Evolutionary conservation across 2,113 vertebrate species (phyloP).

Genomic region (Xenus cinereus): DNA sequence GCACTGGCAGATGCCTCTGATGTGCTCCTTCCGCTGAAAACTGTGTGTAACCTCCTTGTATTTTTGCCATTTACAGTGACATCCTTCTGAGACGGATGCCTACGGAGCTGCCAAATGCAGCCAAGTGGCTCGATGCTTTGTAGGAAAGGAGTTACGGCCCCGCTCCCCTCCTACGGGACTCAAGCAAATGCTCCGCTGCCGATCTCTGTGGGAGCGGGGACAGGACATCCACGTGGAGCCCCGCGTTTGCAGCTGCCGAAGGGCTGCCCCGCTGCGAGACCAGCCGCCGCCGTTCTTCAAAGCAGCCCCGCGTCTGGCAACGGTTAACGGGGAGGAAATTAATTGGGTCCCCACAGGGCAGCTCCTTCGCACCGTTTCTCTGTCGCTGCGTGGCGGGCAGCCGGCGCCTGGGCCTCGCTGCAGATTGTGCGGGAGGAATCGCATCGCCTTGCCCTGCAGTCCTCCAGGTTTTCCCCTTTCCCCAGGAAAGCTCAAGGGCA

Average conservation of each 20-base stretch:
- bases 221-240: fast-evolving
- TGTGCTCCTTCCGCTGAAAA: not conserved
- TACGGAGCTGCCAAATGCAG: not conserved
- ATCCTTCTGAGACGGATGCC: not conserved
- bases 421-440: not conserved
- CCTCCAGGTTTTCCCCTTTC: not conserved
- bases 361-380: not conserved
- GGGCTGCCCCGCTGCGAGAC: not conserved
- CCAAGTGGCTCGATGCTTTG: not conserved
- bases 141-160: not conserved
- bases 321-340: not conserved
- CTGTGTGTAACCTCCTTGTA: not conserved
- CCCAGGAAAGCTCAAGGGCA: not conserved
- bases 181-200: not conserved
- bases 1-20: not conserved
- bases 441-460: fast-evolving
- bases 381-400: not conserved
- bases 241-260: not conserved
- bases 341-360: not conserved
- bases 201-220: not conserved
- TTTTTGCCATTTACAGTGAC: not conserved
- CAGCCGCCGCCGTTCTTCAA: not conserved
- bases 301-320: not conserved
- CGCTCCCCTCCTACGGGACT: fast-evolving
- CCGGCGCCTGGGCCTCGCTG: fast-evolving